These are phyloP conservation scores for Cremastobaeus sp. DNA, from an alignment of 2,888 invertebrate species.

Conservation along the genomic window DNA sequence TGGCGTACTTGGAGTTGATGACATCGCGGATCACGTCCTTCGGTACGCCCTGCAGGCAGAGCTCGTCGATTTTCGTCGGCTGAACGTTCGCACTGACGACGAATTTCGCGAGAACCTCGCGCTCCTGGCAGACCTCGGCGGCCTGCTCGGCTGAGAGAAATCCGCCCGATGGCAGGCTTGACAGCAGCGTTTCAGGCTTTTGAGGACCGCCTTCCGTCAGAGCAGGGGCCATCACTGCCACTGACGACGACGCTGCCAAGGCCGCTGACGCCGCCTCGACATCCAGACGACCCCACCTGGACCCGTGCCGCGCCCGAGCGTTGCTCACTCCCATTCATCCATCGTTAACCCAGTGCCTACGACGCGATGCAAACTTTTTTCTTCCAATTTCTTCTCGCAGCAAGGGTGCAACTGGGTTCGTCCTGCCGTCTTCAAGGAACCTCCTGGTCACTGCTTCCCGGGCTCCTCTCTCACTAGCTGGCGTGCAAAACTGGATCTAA, in stretches of 20 bases:
- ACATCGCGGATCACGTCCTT: slow-evolving; percentile 77
- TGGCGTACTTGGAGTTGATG: slow-evolving; percentile 76
- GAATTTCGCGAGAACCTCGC: slow-evolving; percentile 76
- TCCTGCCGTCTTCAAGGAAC: no score
- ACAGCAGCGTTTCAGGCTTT: slow-evolving; percentile 77
- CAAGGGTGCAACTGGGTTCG: not conserved
- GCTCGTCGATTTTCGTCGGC: slow-evolving; percentile 76
- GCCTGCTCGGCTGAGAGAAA: slow-evolving; percentile 77
- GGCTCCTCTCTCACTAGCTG: slow-evolving; percentile 6
- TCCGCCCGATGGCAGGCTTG: slow-evolving; percentile 75
- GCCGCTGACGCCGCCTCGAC: slow-evolving; percentile 76
- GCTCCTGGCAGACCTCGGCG: slow-evolving; percentile 75
- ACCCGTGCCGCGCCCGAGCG: slow-evolving; percentile 68
- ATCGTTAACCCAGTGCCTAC: slow-evolving; percentile 63
- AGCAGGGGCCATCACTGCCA: slow-evolving; percentile 96
- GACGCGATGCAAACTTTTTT: slow-evolving; percentile 18
- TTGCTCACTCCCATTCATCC: slow-evolving; percentile 78
- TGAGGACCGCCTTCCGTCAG: slow-evolving; percentile 85
- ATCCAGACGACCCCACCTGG: slow-evolving; percentile 77
- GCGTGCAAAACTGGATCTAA: no score
- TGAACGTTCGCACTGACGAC: slow-evolving; percentile 77
- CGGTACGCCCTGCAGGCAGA: slow-evolving; percentile 75
- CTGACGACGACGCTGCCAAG: slow-evolving; percentile 77
- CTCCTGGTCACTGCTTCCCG: slow-evolving; percentile 3
- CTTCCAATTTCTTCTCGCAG: not conserved